phyloP scores from a whole-genome alignment of 64 coral and sea anemone genomes.

The Pachyseris speciosa region DNA sequence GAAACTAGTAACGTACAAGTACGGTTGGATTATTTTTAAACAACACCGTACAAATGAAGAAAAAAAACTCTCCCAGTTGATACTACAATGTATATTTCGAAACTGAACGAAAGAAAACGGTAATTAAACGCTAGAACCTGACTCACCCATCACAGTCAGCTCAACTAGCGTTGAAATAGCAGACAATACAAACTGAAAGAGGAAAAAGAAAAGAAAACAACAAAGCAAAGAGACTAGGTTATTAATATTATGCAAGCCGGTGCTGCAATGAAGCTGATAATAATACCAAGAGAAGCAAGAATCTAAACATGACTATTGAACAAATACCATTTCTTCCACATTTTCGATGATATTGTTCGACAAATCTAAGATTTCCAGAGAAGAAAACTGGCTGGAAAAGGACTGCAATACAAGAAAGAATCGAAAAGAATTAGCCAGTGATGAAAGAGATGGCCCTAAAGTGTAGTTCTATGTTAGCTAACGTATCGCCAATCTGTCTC shows the following conservation, averaged over 20 bases:
- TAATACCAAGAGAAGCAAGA: not conserved
- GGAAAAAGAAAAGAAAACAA: not conserved
- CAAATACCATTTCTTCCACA: slow-evolving; percentile 59
- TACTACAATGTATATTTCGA: too few species aligned
- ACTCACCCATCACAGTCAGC: slow-evolving; percentile 34
- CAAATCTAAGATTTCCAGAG: slow-evolving; percentile 55
- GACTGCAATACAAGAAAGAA: not conserved
- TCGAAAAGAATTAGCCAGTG: too few species aligned
- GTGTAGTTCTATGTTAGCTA: too few species aligned
- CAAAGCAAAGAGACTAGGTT: not conserved
- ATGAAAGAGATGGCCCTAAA: too few species aligned
- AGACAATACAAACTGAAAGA: not conserved
- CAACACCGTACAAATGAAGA: too few species aligned
- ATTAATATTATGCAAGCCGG: too few species aligned
- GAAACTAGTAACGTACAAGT: too few species aligned
- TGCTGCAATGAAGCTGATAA: too few species aligned
- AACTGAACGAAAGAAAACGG: too few species aligned
- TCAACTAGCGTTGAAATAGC: slow-evolving; percentile 18
- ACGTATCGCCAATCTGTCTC: too few species aligned
- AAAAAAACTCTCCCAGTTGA: too few species aligned
- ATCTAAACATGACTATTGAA: not conserved
- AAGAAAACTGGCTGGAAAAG: slow-evolving; percentile 52
- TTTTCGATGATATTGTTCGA: slow-evolving; percentile 30
- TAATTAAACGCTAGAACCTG: not conserved
- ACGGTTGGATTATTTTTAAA: too few species aligned